phyloP scores from a whole-genome alignment of 1,140 invertebrate species.

The Microplitis demolitor region DNA sequence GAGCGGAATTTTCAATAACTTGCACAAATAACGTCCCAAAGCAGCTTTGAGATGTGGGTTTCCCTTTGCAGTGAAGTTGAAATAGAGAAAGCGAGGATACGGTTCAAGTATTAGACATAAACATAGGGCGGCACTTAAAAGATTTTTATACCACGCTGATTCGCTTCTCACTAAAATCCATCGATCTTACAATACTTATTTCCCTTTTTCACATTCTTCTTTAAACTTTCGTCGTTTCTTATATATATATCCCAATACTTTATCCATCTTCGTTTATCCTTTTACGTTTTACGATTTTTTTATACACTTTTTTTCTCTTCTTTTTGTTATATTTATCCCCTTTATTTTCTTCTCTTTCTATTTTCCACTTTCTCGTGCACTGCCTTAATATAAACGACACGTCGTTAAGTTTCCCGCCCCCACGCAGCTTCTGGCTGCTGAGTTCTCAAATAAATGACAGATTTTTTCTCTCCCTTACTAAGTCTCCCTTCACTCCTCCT shows the following conservation, averaged over 20 bases:
- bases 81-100: conserved; percentile 4
- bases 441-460: conserved; percentile 30
- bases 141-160: conserved; percentile 21
- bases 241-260: conserved; percentile 6
- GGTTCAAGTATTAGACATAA: conserved; percentile 20
- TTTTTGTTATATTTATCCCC: neutral
- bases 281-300: neutral
- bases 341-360: conserved; percentile 2
- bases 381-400: conserved; percentile 24
- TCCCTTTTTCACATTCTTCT: conserved; percentile 6
- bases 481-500: neutral
- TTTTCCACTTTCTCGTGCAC: neutral
- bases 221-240: neutral
- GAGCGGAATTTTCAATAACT: conserved; percentile 31
- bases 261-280: neutral
- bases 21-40: conserved; percentile 11
- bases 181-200: conserved; percentile 20
- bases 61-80: neutral
- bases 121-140: conserved; percentile 25
- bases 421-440: neutral
- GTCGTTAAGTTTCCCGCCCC: conserved; percentile 13
- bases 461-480: conserved; percentile 13
- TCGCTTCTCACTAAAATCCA: neutral
- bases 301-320: neutral
- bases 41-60: neutral